These are phyloP conservation scores for Lycocorax pyrrhopterus DNA, from an alignment of 2,113 vertebrate genomes.

Conservation along the genomic window DNA sequence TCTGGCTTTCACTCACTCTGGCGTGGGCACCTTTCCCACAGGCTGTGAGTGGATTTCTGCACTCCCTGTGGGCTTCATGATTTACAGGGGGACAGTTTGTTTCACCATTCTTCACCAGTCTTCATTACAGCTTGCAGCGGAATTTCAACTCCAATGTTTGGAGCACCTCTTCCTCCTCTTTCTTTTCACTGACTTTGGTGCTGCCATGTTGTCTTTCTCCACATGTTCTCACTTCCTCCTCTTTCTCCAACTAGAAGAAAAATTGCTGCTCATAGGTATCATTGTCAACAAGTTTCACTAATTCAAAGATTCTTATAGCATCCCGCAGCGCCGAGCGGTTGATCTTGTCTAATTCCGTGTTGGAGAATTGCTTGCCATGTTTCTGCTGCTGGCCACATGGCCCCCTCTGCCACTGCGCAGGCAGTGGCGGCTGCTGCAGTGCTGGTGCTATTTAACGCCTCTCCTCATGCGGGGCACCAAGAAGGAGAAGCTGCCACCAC, in stretches of 20 bases:
- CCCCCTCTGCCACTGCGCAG: rapidly evolving
- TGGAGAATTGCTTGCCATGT: not conserved
- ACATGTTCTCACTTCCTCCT: not conserved
- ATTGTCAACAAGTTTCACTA: not conserved
- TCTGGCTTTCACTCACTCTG: not conserved
- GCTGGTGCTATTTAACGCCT: not conserved
- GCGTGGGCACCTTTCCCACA: not conserved
- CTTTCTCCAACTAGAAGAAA: not conserved
- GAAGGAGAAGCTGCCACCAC: not conserved
- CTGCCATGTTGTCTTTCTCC: not conserved
- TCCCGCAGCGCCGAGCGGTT: rapidly evolving
- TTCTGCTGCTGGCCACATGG: not conserved
- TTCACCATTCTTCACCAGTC: not conserved
- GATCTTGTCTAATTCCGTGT: not conserved
- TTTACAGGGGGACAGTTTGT: not conserved
- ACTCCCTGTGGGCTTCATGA: not conserved
- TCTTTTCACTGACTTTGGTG: not conserved
- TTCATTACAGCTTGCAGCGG: not conserved
- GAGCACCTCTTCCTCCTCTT: not conserved
- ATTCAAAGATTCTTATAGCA: not conserved
- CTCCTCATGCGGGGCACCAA: not conserved
- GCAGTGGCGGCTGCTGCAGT: rapidly evolving
- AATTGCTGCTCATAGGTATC: not conserved
- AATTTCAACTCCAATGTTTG: not conserved
- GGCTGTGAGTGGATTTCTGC: not conserved